These are phyloP conservation scores for Sesia bembeciformis DNA, from an alignment of 2,888 invertebrate genomes.

Conservation along the genomic window DNA sequence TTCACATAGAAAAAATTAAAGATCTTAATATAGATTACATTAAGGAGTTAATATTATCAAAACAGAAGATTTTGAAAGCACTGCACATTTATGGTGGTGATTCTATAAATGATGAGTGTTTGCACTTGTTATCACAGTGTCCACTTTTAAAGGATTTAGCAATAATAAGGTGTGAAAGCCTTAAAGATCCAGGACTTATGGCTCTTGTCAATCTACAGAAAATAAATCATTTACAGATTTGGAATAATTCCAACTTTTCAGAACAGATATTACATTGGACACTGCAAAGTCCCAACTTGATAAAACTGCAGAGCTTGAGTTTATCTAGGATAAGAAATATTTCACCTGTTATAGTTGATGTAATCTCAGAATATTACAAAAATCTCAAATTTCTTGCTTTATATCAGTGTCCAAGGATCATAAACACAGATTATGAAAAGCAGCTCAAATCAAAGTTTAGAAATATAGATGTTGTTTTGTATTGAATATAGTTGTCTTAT, in stretches of 20 bases:
- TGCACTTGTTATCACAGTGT: conserved; percentile 45
- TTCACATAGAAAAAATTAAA: conserved; percentile 58
- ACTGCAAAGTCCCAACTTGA: conserved; percentile 35
- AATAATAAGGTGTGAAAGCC: conserved; percentile 52
- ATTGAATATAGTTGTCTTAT: conserved; percentile 18
- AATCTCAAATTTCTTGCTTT: conserved; percentile 54
- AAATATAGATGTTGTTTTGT: conserved; percentile 58
- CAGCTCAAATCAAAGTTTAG: conserved; percentile 56
- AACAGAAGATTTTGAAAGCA: conserved; percentile 34
- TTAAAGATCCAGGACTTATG: conserved; percentile 49
- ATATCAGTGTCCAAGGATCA: conserved; percentile 57
- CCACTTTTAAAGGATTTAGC: conserved; percentile 43
- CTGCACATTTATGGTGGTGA: conserved; percentile 56
- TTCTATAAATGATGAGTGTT: conserved; percentile 44
- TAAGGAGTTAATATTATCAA: conserved; percentile 36
- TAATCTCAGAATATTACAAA: conserved; percentile 56
- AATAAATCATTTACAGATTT: conserved; percentile 49
- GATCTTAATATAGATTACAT: conserved; percentile 41
- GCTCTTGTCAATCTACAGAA: conserved; percentile 31
- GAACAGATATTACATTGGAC: conserved; percentile 40
- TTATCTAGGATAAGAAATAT: conserved; percentile 54
- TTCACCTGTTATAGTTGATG: conserved; percentile 47
- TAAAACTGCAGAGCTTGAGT: conserved; percentile 47
- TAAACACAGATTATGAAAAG: conserved; percentile 53
- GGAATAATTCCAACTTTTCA: conserved; percentile 57